These are phyloP conservation scores for Microcebus griseorufus DNA, from an alignment of 2,113 vertebrate species.

Conservation along the genomic window DNA sequence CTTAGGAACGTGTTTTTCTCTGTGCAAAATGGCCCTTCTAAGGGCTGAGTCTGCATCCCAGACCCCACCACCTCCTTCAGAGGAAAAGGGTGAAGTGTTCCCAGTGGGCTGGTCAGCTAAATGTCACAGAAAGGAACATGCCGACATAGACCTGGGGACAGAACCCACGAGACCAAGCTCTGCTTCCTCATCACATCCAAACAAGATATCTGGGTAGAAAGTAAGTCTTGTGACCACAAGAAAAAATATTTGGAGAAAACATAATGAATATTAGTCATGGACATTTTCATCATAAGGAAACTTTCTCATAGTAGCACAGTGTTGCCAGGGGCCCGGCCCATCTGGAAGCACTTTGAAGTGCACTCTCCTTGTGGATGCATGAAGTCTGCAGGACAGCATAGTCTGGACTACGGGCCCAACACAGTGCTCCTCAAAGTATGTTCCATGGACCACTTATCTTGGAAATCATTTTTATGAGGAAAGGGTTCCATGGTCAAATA, in stretches of 20 bases:
- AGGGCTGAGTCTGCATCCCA: background rate
- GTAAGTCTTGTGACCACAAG: slow-evolving; percentile 33
- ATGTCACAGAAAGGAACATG: background rate
- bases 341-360: background rate
- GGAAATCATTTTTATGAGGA: background rate
- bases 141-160: background rate
- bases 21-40: background rate
- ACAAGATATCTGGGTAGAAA: slow-evolving; percentile 13
- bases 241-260: slow-evolving; percentile 34
- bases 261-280: slow-evolving; percentile 48
- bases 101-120: background rate
- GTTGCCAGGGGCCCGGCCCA: background rate
- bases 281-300: slow-evolving; percentile 43
- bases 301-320: background rate
- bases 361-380: background rate
- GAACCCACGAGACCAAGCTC: background rate
- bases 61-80: background rate
- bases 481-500: background rate
- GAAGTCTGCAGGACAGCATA: background rate
- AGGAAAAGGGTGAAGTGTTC: background rate
- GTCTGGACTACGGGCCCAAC: background rate
- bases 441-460: background rate
- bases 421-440: background rate
- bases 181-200: slow-evolving; percentile 26
- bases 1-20: background rate